Evolutionary conservation across 1,140 invertebrate genomes (phyloP).

Genomic region (Ridgeia piscesae): DNA sequence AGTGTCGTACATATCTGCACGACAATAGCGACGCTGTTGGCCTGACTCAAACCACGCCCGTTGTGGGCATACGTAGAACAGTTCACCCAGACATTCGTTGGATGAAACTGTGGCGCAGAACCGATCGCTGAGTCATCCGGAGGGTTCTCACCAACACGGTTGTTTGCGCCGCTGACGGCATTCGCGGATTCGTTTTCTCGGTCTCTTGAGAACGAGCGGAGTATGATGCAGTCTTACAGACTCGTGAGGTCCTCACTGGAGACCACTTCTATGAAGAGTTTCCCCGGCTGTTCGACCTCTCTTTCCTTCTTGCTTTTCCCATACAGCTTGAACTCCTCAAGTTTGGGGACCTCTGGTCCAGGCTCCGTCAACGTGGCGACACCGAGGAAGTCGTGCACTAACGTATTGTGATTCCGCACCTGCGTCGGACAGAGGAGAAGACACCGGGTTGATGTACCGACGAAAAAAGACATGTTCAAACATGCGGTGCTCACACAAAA

Average conservation of each 20-base stretch:
- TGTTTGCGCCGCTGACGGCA: not conserved
- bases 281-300: slow-evolving; percentile 39
- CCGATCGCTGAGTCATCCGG: not conserved
- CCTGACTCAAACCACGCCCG: not conserved
- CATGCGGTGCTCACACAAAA: not conserved
- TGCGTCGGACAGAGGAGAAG: slow-evolving; percentile 35
- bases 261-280: slow-evolving; percentile 36
- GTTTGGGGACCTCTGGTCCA: slow-evolving; percentile 36
- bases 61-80: not conserved
- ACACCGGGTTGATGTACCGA: slow-evolving; percentile 16
- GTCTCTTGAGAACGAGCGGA: not conserved
- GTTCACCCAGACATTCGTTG: not conserved
- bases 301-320: slow-evolving; percentile 41
- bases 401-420: slow-evolving; percentile 58
- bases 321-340: slow-evolving; percentile 35
- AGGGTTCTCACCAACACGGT: not conserved
- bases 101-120: not conserved
- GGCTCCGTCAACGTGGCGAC: slow-evolving; percentile 48
- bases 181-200: not conserved
- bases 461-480: not conserved
- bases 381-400: slow-evolving; percentile 57
- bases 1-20: not conserved
- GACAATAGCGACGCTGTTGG: not conserved
- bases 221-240: slow-evolving; percentile 28
- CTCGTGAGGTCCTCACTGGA: slow-evolving; percentile 42